Conservation (phyloP, 2,888 invertebrate species). For the Subacronicta megacephala region DNA sequence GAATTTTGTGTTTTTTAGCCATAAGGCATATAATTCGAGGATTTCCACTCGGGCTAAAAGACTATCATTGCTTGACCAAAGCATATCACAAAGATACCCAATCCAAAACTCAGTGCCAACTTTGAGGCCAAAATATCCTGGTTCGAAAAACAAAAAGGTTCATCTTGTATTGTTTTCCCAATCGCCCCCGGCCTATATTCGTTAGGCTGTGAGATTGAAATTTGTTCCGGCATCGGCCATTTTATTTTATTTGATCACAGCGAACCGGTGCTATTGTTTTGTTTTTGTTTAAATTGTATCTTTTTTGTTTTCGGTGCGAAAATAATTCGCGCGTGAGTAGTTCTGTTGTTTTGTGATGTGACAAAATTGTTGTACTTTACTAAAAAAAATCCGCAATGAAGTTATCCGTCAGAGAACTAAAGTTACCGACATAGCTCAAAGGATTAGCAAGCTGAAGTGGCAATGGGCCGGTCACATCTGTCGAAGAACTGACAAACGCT, state of each 20-base stretch:
- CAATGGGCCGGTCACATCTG: too few relatives aligned
- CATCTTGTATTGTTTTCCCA: slow-evolving; percentile 76
- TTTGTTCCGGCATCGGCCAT: slow-evolving; percentile 74
- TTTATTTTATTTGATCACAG: slow-evolving; percentile 77
- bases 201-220: slow-evolving; percentile 78
- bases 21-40: too few relatives aligned
- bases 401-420: too few relatives aligned
- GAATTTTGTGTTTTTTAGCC: too few relatives aligned
- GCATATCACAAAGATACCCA: too few relatives aligned
- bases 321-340: slow-evolving; percentile 22
- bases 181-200: slow-evolving; percentile 67
- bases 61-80: too few relatives aligned
- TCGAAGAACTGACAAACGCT: too few relatives aligned
- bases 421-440: too few relatives aligned
- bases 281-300: slow-evolving; percentile 38
- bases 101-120: background rate
- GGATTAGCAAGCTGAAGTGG: too few relatives aligned
- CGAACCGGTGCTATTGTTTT: slow-evolving; percentile 42
- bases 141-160: slow-evolving; percentile 64
- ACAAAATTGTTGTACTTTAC: slow-evolving; percentile 6
- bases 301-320: slow-evolving; percentile 32
- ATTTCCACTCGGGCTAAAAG: too few relatives aligned
- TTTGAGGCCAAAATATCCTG: slow-evolving; percentile 27
- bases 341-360: slow-evolving; percentile 16
- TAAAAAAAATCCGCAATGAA: too few relatives aligned